Conservation (phyloP, 37 sponge, comb jelly and placozoan species). For the Spongia lamella region DNA sequence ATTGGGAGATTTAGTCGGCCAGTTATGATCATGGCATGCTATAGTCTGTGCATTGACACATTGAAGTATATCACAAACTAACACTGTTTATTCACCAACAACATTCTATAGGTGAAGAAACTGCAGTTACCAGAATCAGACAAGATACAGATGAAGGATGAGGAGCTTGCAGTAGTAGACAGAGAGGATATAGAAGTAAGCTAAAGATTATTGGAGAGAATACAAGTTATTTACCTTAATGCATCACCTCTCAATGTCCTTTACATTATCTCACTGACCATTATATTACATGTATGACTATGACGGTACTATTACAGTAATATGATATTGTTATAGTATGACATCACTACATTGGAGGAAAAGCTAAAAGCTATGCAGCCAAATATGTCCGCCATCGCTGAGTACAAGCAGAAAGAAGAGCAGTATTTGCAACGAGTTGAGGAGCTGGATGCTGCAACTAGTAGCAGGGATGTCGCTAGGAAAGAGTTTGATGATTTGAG, state of each 20-base stretch:
- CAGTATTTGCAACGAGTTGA: slow-evolving; percentile 63
- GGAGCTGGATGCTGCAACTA: slow-evolving; percentile 84
- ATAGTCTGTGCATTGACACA: too few species aligned
- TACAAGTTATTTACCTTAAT: too few species aligned
- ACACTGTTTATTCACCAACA: too few species aligned
- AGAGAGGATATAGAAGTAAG: slow-evolving; percentile 55
- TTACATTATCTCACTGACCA: too few species aligned
- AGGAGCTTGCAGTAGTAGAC: slow-evolving; percentile 71
- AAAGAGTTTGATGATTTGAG: slow-evolving; percentile 80
- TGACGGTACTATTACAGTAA: background rate
- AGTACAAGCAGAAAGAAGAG: slow-evolving; percentile 85
- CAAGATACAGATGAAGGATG: slow-evolving; percentile 38
- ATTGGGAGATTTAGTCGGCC: too few species aligned
- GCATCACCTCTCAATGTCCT: too few species aligned
- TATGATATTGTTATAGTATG: slow-evolving; percentile 45
- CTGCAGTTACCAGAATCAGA: slow-evolving; percentile 60
- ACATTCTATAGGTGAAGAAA: slow-evolving; percentile 59
- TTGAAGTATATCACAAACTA: too few species aligned
- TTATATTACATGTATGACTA: background rate
- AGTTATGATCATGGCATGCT: too few species aligned
- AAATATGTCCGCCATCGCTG: slow-evolving; percentile 96
- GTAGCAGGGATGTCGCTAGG: slow-evolving; percentile 73
- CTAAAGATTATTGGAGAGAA: background rate
- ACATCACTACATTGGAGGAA: slow-evolving; percentile 86
- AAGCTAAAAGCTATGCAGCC: slow-evolving; percentile 86